Evolutionary conservation across 2,888 invertebrate species (phyloP), one percentile per base, ranked within the genome.

Genomic region (Sphaerophoria rueppellii): DNA sequence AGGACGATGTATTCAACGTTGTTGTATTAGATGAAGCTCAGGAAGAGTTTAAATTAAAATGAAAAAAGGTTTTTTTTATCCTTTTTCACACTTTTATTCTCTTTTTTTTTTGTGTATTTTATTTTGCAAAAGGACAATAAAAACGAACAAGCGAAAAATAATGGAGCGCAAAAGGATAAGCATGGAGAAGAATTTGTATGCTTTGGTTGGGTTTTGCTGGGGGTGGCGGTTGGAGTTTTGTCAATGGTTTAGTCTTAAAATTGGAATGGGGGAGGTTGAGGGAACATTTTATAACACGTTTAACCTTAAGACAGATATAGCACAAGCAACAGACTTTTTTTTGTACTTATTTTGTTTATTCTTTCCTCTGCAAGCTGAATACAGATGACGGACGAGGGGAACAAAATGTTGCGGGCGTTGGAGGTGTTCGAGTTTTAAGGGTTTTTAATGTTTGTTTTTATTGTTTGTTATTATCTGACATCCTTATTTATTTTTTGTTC

Each of bases 1-100:
- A 9, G 37, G 9, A 52, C 11, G 40, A 46, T 7, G 35, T 52
- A 50, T n/a, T 40, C n/a, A 16, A n/a, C 37, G 46, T 61, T 34
- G 43, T 60, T 67, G 58, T 52, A 72, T 24, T 52, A 7, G 35
- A 63, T 55, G 52, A 60, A 43, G 12, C 48, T 6, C n/a, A 58
- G 55, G 76, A 80, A 61, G 76, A 80, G 76, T 85, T 85, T 85
- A 85, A 85, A 85, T 85, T 85, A 85, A 85, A 85, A 85, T 85
- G 85, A 81, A 77, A 81, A 85, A 83, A 79, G 80, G 1, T 24
- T 24, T 24, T 24, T 83, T 69, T 79, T 80, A 80, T 83, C 75
- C 79, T 76, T 79, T 72, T 77, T 69, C 57, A 35, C 61, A 50
- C 63, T 61, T 43, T 63, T 70, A 2, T 73, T 12, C 4, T 40